These are phyloP conservation scores for Leucopternis melanops DNA, from an alignment of 2,113 vertebrate species.

Conservation along the genomic window DNA sequence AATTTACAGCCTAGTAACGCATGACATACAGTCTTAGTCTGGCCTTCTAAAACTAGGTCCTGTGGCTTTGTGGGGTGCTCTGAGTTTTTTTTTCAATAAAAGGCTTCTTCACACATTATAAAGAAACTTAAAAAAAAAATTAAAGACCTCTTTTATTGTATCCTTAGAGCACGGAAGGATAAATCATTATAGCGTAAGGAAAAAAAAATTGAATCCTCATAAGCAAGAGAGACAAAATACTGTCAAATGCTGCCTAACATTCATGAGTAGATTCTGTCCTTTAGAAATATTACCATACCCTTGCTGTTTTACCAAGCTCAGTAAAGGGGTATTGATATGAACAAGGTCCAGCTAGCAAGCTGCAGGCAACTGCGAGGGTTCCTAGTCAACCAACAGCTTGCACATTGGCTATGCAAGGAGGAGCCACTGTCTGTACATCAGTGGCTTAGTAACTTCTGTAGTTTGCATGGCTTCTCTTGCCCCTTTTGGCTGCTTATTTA, in stretches of 20 bases:
- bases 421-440: not conserved
- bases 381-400: not conserved
- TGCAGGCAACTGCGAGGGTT: not conserved
- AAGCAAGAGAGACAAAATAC: not conserved
- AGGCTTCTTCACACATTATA: not conserved
- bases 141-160: not conserved
- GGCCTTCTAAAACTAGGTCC: not conserved
- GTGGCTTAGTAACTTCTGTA: not conserved
- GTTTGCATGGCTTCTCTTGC: not conserved
- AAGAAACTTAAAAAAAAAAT: not conserved
- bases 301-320: not conserved
- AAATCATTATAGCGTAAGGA: not conserved
- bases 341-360: not conserved
- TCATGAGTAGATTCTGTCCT: not conserved
- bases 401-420: not conserved
- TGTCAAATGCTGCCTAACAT: not conserved
- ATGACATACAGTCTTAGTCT: not conserved
- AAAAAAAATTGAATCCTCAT: not conserved
- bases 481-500: not conserved
- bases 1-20: not conserved
- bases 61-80: not conserved
- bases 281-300: not conserved
- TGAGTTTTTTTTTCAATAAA: not conserved
- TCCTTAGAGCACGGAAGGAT: not conserved
- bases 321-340: not conserved